Percentiles rank a stretch among this genome's conserved stretches.
Conservation (phyloP, 2,797 vertebrate species). For the Columba guinea region DNA sequence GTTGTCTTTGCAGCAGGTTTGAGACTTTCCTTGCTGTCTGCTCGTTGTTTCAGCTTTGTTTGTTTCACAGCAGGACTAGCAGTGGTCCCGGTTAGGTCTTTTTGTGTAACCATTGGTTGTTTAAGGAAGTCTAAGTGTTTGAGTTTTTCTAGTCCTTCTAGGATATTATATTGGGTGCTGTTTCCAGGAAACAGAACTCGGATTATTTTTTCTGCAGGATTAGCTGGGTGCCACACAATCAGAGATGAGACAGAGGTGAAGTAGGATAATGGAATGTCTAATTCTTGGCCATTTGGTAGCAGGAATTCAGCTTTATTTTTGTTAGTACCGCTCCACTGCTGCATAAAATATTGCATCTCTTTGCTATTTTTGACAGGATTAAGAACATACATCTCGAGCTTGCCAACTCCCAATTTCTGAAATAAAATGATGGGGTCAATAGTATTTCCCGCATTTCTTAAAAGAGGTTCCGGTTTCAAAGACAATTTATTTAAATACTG, state of each 20-base stretch:
- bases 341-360: slow-evolving; percentile 95
- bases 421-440: slow-evolving; percentile 94
- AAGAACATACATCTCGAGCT: slow-evolving; percentile 97
- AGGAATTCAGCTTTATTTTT: slow-evolving; percentile 89
- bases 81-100: slow-evolving; percentile 81
- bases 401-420: slow-evolving; percentile 98
- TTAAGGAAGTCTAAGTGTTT: slow-evolving; percentile 96
- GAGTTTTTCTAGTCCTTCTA: slow-evolving; percentile 96
- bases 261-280: slow-evolving; percentile 90
- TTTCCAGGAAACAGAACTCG: slow-evolving; percentile 96
- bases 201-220: slow-evolving; percentile 93
- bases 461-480: slow-evolving; percentile 90
- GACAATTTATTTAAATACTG: slow-evolving; percentile 92
- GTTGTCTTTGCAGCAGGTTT: slow-evolving; percentile 87
- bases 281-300: slow-evolving; percentile 89
- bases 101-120: slow-evolving; percentile 90
- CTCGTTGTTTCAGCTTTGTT: slow-evolving; percentile 89
- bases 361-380: slow-evolving; percentile 94
- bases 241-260: slow-evolving; percentile 93
- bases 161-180: slow-evolving; percentile 91
- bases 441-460: slow-evolving; percentile 85
- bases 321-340: slow-evolving; percentile 92
- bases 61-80: slow-evolving; percentile 86
- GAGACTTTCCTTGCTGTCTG: slow-evolving; percentile 94
- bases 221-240: slow-evolving; percentile 98